Evolutionary conservation across 1,140 invertebrate genomes (phyloP).

Genomic region (Temnothorax curvispinosus): DNA sequence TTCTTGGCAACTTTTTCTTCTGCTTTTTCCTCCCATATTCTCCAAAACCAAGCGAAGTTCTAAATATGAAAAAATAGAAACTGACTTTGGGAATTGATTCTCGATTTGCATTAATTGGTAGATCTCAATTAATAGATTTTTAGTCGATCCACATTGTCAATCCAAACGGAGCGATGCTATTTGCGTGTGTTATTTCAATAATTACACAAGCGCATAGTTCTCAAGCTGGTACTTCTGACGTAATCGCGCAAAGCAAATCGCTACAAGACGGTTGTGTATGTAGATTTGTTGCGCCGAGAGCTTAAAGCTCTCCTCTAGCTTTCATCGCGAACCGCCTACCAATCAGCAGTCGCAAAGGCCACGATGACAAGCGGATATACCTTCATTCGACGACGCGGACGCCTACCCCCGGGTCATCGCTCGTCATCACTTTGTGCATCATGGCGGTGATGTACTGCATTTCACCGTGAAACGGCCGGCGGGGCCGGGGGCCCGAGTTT

Average conservation of each 20-base stretch:
- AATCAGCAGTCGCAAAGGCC: conserved; percentile 43
- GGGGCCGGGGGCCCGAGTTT: conserved; percentile 69
- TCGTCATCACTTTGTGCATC: conserved; percentile 67
- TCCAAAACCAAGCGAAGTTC: background rate
- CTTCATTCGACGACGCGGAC: conserved; percentile 56
- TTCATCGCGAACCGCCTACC: conserved; percentile 56
- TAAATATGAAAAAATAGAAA: background rate
- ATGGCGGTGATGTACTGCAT: conserved; percentile 74
- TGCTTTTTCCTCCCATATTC: background rate
- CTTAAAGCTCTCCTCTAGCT: conserved; percentile 33
- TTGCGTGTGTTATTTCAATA: background rate
- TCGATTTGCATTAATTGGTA: background rate
- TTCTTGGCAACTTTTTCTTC: background rate
- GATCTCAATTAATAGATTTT: background rate
- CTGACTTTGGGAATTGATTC: background rate
- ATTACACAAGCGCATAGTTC: background rate
- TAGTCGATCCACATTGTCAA: background rate
- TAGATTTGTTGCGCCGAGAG: background rate
- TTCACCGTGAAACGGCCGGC: conserved; percentile 70
- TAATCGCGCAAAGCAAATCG: conserved; percentile 21
- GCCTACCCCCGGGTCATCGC: conserved; percentile 64
- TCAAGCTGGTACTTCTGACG: background rate
- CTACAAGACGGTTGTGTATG: background rate
- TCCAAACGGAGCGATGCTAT: background rate
- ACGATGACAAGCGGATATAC: conserved; percentile 51